Evolutionary conservation across 37 sponge, comb jelly and placozoan species (phyloP).

Genomic region (Mnemiopsis leidyi): DNA sequence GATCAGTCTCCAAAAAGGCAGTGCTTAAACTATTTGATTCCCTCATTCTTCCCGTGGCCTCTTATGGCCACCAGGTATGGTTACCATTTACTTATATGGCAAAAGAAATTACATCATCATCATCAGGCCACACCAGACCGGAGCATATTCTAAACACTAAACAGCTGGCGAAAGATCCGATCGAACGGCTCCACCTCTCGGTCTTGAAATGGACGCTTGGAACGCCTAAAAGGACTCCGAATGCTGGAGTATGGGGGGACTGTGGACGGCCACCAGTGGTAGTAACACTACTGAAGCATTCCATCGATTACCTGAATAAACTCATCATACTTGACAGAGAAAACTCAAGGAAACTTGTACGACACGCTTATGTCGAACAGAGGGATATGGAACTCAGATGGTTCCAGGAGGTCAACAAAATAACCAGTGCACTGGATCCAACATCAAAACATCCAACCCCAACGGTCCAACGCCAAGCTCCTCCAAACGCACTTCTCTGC

Average conservation of each 20-base stretch:
- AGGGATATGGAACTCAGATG: not conserved
- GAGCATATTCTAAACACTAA: not conserved
- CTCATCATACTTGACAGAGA: not conserved
- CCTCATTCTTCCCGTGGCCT: too few species aligned
- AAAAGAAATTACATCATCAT: not conserved
- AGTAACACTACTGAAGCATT: not conserved
- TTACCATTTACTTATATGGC: too few species aligned
- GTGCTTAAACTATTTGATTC: too few species aligned
- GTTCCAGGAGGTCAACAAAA: too few species aligned
- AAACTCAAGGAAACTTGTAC: not conserved
- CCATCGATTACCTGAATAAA: not conserved
- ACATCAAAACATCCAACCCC: too few species aligned
- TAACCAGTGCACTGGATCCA: too few species aligned
- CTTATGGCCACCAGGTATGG: too few species aligned
- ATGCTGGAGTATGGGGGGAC: conserved; percentile 16
- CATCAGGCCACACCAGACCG: not conserved
- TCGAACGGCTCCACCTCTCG: not conserved
- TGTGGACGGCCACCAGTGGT: not conserved
- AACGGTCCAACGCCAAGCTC: too few species aligned
- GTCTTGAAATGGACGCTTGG: not conserved
- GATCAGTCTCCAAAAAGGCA: too few species aligned
- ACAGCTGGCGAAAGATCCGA: not conserved
- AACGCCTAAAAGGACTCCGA: not conserved
- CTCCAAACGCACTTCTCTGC: too few species aligned
- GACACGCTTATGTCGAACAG: not conserved